phyloP scores from a whole-genome alignment of 2,113 vertebrate genomes.

The Epinephelus moara region DNA sequence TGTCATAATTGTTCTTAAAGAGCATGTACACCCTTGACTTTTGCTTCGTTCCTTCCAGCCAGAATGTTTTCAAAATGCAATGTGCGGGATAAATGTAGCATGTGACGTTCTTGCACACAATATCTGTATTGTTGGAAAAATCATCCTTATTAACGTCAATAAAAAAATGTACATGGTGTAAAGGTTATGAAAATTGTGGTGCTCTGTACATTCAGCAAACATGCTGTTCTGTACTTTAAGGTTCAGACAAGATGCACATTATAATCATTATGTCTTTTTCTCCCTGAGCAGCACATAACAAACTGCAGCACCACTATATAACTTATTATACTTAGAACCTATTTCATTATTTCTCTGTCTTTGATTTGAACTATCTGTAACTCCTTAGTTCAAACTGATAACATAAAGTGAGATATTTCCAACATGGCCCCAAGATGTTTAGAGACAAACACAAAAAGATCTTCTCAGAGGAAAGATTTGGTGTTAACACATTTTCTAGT shows the following conservation, averaged over 20 bases:
- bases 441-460: background rate
- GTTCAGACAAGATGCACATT: background rate
- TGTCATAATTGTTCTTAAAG: background rate
- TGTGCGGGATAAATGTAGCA: no score
- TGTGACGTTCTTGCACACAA: background rate
- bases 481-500: background rate
- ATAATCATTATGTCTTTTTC: no score
- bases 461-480: background rate
- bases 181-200: background rate
- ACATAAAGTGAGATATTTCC: no score
- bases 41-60: no score
- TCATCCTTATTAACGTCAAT: background rate
- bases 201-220: background rate
- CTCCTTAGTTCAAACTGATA: no score
- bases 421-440: no score
- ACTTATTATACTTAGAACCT: background rate
- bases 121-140: background rate
- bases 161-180: background rate
- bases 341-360: no score
- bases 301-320: background rate
- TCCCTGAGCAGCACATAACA: no score
- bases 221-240: background rate
- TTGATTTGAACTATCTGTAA: no score
- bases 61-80: no score
- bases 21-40: background rate